These are phyloP conservation scores for Ophthalmolycus amberensis DNA, from an alignment of 2,113 vertebrate genomes.

Conservation along the genomic window DNA sequence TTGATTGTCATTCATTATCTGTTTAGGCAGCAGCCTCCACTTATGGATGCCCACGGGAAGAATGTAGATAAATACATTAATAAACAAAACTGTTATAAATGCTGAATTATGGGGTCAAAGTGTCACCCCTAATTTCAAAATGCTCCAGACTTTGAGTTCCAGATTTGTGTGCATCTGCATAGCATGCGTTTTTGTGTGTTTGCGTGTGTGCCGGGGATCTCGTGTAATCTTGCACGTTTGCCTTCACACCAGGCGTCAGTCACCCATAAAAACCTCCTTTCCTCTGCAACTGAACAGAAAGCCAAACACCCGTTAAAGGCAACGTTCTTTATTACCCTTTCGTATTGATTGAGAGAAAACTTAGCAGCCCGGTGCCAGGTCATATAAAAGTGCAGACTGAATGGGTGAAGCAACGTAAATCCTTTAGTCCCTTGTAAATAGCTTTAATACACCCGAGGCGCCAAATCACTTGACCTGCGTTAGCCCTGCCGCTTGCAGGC, in stretches of 20 bases:
- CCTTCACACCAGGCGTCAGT: conserved; percentile 70
- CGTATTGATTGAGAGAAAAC: conserved; percentile 80
- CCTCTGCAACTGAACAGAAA: conserved; percentile 71
- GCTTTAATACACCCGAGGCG: conserved; percentile 89
- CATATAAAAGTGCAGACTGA: conserved; percentile 76
- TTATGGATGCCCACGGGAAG: not conserved
- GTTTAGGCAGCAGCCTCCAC: not conserved
- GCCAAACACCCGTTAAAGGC: conserved; percentile 66
- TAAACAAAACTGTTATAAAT: not conserved
- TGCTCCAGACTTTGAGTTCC: not conserved
- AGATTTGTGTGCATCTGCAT: not conserved
- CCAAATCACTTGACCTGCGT: conserved; percentile 91
- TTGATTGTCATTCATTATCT: not conserved
- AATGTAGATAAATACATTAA: not conserved
- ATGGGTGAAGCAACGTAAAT: conserved; percentile 76
- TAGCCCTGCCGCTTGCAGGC: conserved; percentile 80
- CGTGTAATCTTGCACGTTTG: conserved; percentile 54
- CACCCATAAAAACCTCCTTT: conserved; percentile 65
- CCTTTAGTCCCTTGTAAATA: conserved; percentile 85
- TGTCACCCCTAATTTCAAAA: not conserved
- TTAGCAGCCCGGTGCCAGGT: conserved; percentile 74
- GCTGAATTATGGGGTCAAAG: not conserved
- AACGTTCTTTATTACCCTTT: conserved; percentile 76
- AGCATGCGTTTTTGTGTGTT: not conserved
- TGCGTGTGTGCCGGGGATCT: conserved; percentile 28